These are phyloP conservation scores for Drosophila nasuta DNA, from an alignment of 1,140 invertebrate genomes.

Conservation along the genomic window DNA sequence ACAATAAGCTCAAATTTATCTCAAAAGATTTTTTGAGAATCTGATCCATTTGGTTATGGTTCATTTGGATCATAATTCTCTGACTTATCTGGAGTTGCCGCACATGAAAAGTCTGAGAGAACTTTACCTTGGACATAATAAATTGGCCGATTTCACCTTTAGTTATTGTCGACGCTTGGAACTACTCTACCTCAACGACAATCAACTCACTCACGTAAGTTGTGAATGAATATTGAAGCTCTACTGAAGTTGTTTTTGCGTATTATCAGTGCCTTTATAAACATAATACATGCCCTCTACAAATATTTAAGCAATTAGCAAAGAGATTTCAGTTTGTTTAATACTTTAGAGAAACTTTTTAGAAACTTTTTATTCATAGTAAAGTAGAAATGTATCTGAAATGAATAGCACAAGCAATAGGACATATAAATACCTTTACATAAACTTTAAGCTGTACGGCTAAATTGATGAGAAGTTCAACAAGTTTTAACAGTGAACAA, in stretches of 20 bases:
- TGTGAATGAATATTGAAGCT: too few relatives aligned
- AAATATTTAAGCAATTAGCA: not conserved
- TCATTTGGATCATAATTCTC: conserved; percentile 70
- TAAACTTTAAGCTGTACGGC: too few relatives aligned
- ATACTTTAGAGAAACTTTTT: not conserved
- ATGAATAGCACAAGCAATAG: too few relatives aligned
- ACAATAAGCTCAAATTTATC: conserved; percentile 61
- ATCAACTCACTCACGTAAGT: conserved; percentile 65
- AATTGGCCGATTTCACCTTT: conserved; percentile 49
- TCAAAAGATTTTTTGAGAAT: conserved; percentile 52
- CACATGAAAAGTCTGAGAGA: conserved; percentile 54
- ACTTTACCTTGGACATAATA: conserved; percentile 70
- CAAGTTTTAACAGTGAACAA: too few relatives aligned
- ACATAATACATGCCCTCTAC: too few relatives aligned
- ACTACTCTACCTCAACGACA: conserved; percentile 57
- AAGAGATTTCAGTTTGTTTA: too few relatives aligned
- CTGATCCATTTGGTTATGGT: conserved; percentile 65
- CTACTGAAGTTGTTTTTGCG: too few relatives aligned
- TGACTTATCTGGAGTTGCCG: conserved; percentile 54
- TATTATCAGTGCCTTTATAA: too few relatives aligned
- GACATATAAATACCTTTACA: too few relatives aligned
- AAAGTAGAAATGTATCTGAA: too few relatives aligned
- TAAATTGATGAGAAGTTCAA: too few relatives aligned
- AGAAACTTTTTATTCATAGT: not conserved
- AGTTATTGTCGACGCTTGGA: conserved; percentile 53